phyloP scores from a whole-genome alignment of 30 jellyfish, hydroid and myxozoan species.

The Mastigias papua region DNA sequence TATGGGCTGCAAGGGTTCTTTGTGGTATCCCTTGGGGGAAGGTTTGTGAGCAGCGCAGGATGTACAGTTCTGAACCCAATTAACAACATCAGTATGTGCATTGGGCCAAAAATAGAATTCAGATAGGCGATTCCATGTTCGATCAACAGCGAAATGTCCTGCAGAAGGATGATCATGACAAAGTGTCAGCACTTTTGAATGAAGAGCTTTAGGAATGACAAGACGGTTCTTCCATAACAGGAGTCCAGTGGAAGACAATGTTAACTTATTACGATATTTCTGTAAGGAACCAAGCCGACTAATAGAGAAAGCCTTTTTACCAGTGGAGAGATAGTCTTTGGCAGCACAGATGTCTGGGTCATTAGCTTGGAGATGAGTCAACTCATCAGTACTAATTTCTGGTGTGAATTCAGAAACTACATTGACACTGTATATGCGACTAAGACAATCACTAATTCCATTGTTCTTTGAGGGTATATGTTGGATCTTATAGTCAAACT shows the following conservation, averaged over 20 bases:
- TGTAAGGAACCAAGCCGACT: not conserved
- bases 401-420: slow-evolving; percentile 20
- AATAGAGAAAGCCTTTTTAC: slow-evolving; percentile 7
- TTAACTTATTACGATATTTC: not conserved
- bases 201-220: slow-evolving; percentile 9
- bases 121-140: slow-evolving; percentile 46
- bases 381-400: slow-evolving; percentile 23
- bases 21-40: too few relatives aligned
- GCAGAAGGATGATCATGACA: slow-evolving; percentile 58
- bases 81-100: slow-evolving; percentile 38
- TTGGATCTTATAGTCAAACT: slow-evolving; percentile 40
- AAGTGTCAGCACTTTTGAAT: slow-evolving; percentile 7
- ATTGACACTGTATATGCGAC: slow-evolving; percentile 14
- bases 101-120: slow-evolving; percentile 32
- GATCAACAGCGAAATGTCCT: slow-evolving; percentile 37
- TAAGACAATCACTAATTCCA: slow-evolving; percentile 35
- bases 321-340: slow-evolving; percentile 17
- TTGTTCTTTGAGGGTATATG: slow-evolving; percentile 38
- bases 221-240: slow-evolving; percentile 16
- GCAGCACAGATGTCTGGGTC: slow-evolving; percentile 25
- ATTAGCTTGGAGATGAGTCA: slow-evolving; percentile 19
- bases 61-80: slow-evolving; percentile 33
- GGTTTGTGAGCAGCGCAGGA: not conserved
- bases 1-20: too few relatives aligned
- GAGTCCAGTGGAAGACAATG: slow-evolving; percentile 15